phyloP scores from a whole-genome alignment of 2,888 invertebrate species.

The Lissocephala sabroskyi region DNA sequence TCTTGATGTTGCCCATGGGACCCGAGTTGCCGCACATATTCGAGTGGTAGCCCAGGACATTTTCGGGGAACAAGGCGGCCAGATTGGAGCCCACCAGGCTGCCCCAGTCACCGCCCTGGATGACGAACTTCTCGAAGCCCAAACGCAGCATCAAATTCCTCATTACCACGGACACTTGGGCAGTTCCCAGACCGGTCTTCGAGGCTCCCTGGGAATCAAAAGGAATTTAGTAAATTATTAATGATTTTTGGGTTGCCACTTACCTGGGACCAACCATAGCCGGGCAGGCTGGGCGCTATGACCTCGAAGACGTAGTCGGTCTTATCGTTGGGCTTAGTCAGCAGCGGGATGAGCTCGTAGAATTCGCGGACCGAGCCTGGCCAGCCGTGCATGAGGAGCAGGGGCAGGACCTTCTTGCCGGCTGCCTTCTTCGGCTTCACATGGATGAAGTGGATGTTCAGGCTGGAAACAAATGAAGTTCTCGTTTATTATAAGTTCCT shows the following conservation, averaged over 20 bases:
- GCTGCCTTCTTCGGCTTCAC: slow-evolving; percentile 73
- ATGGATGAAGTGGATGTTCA: slow-evolving; percentile 83
- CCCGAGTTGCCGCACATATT: slow-evolving; percentile 76
- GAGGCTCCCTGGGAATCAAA: slow-evolving; percentile 48
- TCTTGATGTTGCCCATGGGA: slow-evolving; percentile 61
- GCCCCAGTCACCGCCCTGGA: slow-evolving; percentile 91
- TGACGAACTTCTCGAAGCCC: slow-evolving; percentile 77
- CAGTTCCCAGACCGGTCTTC: slow-evolving; percentile 64
- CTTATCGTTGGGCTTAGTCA: slow-evolving; percentile 74
- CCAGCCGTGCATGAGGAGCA: slow-evolving; percentile 88
- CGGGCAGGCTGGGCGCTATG: slow-evolving; percentile 80
- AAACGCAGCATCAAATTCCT: slow-evolving; percentile 80
- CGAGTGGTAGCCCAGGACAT: slow-evolving; percentile 75
- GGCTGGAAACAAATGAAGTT: no score
- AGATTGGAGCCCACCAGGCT: slow-evolving; percentile 76
- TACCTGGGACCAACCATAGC: slow-evolving; percentile 81
- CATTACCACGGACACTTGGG: slow-evolving; percentile 75
- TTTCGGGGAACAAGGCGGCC: slow-evolving; percentile 78
- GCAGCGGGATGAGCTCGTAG: slow-evolving; percentile 80
- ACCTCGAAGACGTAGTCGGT: slow-evolving; percentile 80
- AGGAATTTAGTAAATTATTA: slow-evolving; percentile 2
- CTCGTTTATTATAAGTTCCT: no score
- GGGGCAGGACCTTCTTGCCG: slow-evolving; percentile 75
- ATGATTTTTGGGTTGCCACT: slow-evolving; percentile 4
- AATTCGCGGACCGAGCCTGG: slow-evolving; percentile 88